A percentile compares a stretch with the other conserved stretches of the same genome.
These are phyloP conservation scores for Tethea ocularis DNA, from an alignment of 2,888 invertebrate genomes.

Conservation along the genomic window DNA sequence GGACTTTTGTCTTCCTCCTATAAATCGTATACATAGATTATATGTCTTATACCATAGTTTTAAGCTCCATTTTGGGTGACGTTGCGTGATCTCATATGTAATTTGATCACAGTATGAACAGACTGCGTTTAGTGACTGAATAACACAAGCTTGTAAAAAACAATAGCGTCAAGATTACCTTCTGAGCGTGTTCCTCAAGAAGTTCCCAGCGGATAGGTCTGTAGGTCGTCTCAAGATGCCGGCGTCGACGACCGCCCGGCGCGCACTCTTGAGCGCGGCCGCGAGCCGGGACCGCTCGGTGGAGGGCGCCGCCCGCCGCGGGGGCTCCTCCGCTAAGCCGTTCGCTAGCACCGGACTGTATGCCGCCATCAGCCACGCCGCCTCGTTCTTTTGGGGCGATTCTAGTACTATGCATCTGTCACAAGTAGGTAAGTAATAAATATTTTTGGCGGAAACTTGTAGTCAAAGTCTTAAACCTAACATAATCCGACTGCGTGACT, in stretches of 20 bases:
- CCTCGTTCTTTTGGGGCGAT: constrained; percentile 94
- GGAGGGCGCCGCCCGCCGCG: constrained; percentile 87
- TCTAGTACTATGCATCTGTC: constrained; percentile 96
- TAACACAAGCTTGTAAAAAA: background rate
- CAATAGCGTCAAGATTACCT: constrained; percentile 63
- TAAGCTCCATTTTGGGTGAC: too few relatives aligned
- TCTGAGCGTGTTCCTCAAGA: constrained; percentile 93
- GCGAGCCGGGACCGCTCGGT: constrained; percentile 94
- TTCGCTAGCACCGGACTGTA: constrained; percentile 94
- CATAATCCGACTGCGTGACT: too few relatives aligned
- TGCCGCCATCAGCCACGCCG: constrained; percentile 95
- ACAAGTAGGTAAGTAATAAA: background rate
- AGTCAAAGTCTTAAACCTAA: too few relatives aligned
- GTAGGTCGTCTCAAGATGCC: constrained; percentile 91
- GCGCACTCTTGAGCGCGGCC: constrained; percentile 92
- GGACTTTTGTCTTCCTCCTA: too few relatives aligned
- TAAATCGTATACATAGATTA: too few relatives aligned
- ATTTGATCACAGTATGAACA: too few relatives aligned
- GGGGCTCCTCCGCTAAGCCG: constrained; percentile 89
- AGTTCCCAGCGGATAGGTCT: constrained; percentile 90
- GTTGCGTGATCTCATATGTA: too few relatives aligned
- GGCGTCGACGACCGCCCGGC: constrained; percentile 92
- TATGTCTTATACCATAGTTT: too few relatives aligned
- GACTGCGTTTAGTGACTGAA: too few relatives aligned
- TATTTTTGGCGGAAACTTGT: too few relatives aligned